Evolutionary conservation across 2,888 invertebrate species (phyloP).

Genomic region (Eudiplozoon nipponicum): DNA sequence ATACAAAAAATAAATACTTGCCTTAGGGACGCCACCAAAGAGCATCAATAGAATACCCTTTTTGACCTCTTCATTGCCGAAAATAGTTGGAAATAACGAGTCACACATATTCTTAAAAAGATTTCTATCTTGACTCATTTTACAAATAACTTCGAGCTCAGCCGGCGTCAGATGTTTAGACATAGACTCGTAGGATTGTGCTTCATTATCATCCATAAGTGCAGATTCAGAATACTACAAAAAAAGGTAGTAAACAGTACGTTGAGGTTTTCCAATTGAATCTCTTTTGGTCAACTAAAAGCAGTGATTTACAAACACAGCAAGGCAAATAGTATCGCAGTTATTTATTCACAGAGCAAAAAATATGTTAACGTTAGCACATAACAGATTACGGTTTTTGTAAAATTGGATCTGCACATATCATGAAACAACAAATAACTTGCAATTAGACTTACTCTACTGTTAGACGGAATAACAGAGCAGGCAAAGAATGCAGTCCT

Average conservation of each 20-base stretch:
- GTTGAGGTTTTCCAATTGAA: background rate
- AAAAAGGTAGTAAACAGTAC: background rate
- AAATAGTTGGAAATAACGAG: slow-evolving; percentile 70
- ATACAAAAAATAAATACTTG: slow-evolving; percentile 22
- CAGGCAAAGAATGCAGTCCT: slow-evolving; percentile 71
- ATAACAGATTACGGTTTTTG: too few species aligned
- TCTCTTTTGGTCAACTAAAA: too few species aligned
- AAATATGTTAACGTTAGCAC: too few species aligned
- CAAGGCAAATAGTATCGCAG: slow-evolving; percentile 5
- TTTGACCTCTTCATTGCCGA: slow-evolving; percentile 84
- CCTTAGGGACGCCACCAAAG: slow-evolving; percentile 81
- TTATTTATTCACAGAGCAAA: slow-evolving; percentile 4
- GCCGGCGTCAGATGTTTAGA: slow-evolving; percentile 51
- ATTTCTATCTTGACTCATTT: slow-evolving; percentile 67
- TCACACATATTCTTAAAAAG: slow-evolving; percentile 57
- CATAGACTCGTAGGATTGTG: slow-evolving; percentile 60
- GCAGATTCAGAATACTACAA: background rate
- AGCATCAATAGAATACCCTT: slow-evolving; percentile 54
- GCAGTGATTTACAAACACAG: too few species aligned
- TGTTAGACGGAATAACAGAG: slow-evolving; percentile 51
- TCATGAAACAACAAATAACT: too few species aligned
- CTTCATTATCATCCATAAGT: slow-evolving; percentile 40
- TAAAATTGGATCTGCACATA: slow-evolving; percentile 12
- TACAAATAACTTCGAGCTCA: slow-evolving; percentile 59
- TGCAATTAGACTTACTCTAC: slow-evolving; percentile 31